phyloP scores from a whole-genome alignment of 1,140 invertebrate genomes.

The Aphidius ervi region DNA sequence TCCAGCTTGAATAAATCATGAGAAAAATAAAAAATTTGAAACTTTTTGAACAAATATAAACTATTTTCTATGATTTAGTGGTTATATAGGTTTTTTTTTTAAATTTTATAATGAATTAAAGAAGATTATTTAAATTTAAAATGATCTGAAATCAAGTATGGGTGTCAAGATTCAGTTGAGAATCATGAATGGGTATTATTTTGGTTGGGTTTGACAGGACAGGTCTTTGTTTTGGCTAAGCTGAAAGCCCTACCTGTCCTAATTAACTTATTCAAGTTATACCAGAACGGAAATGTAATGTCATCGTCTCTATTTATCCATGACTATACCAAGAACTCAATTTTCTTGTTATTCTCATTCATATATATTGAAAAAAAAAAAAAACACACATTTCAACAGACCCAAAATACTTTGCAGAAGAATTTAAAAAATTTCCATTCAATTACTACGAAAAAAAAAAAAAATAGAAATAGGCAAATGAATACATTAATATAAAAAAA shows the following conservation, averaged over 20 bases:
- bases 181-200: slow-evolving; percentile 44
- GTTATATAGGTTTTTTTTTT: too few relatives aligned
- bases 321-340: background rate
- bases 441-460: too few relatives aligned
- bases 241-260: slow-evolving; percentile 44
- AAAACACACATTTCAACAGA: too few relatives aligned
- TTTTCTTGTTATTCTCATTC: background rate
- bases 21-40: background rate
- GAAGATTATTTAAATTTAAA: too few relatives aligned
- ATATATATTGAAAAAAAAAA: too few relatives aligned
- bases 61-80: background rate
- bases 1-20: background rate
- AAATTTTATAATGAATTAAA: too few relatives aligned
- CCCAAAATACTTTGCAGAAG: too few relatives aligned
- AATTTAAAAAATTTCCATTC: too few relatives aligned
- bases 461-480: too few relatives aligned
- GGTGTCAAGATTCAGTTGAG: slow-evolving; percentile 29
- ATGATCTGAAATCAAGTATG: background rate
- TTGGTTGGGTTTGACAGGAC: slow-evolving; percentile 46
- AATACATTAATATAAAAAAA: too few relatives aligned
- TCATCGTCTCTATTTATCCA: slow-evolving; percentile 22
- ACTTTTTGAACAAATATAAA: background rate
- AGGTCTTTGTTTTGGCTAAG: slow-evolving; percentile 38
- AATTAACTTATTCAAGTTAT: slow-evolving; percentile 50
- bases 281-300: slow-evolving; percentile 46